phyloP scores from a whole-genome alignment of 2,888 invertebrate species.

The Heliconius hortense region DNA sequence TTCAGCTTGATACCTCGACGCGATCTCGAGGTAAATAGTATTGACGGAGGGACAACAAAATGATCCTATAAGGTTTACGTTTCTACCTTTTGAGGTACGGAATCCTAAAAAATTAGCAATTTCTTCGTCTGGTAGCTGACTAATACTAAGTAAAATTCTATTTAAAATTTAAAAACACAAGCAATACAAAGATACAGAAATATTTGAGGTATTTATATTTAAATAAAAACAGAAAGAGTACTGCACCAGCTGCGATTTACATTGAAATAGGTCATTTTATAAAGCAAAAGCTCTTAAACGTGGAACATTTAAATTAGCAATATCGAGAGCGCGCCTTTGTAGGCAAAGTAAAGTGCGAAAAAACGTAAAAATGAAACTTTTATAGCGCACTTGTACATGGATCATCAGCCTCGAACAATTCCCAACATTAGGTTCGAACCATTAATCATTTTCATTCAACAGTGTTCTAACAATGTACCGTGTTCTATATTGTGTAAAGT shows the following conservation, averaged over 20 bases:
- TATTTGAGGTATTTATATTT: not conserved
- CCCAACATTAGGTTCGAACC: constrained; percentile 43
- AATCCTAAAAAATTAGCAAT: too few species aligned
- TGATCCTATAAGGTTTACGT: too few species aligned
- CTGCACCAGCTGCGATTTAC: constrained; percentile 14
- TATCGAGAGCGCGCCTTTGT: constrained; percentile 20
- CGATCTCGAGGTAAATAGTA: too few species aligned
- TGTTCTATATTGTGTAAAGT: constrained; percentile 48
- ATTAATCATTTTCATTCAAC: constrained; percentile 58
- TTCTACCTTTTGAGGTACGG: too few species aligned
- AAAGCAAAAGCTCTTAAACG: constrained; percentile 17
- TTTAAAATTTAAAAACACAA: too few species aligned
- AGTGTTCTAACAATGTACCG: constrained; percentile 44
- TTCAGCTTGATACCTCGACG: too few species aligned
- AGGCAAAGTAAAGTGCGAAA: constrained; percentile 24
- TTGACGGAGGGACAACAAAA: too few species aligned
- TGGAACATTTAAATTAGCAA: constrained; percentile 22
- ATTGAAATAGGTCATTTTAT: constrained; percentile 17
- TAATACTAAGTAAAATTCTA: too few species aligned
- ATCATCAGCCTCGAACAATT: constrained; percentile 47
- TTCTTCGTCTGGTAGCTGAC: too few species aligned
- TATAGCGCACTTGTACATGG: constrained; percentile 26
- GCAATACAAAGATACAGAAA: not conserved
- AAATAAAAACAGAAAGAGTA: constrained; percentile 14
- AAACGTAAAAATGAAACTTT: constrained; percentile 21